These are phyloP conservation scores for Drosophila yooni DNA, from an alignment of 2,888 invertebrate species.

Conservation along the genomic window DNA sequence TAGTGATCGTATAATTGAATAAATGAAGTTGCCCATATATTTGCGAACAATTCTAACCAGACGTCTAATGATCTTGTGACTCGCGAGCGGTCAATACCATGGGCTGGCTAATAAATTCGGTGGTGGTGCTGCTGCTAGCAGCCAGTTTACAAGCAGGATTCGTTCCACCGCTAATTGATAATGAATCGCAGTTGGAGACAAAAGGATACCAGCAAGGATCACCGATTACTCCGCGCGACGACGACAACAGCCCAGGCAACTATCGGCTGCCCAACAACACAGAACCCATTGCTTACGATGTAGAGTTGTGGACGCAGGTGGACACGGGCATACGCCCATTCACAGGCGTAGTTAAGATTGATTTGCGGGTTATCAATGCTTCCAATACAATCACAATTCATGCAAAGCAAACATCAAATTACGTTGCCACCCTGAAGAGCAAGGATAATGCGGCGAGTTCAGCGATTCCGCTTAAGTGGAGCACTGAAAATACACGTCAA, in stretches of 20 bases:
- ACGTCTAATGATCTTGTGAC: slow-evolving; percentile 21
- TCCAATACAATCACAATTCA: slow-evolving; percentile 74
- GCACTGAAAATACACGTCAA: slow-evolving; percentile 48
- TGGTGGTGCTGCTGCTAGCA: slow-evolving; percentile 37
- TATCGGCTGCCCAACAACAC: slow-evolving; percentile 87
- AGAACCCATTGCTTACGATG: slow-evolving; percentile 86
- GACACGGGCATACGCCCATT: slow-evolving; percentile 66
- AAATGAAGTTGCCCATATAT: slow-evolving; percentile 55
- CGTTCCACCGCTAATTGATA: slow-evolving; percentile 26
- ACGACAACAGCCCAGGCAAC: slow-evolving; percentile 49
- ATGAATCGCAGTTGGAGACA: slow-evolving; percentile 47
- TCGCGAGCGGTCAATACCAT: slow-evolving; percentile 53
- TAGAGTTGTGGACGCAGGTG: slow-evolving; percentile 76
- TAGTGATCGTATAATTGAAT: slow-evolving; percentile 15
- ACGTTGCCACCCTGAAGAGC: slow-evolving; percentile 54
- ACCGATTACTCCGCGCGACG: slow-evolving; percentile 39
- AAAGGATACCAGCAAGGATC: slow-evolving; percentile 43
- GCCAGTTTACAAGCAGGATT: slow-evolving; percentile 50
- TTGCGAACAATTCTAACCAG: background rate
- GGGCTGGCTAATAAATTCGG: slow-evolving; percentile 30
- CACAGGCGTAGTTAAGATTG: slow-evolving; percentile 71
- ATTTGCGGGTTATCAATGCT: slow-evolving; percentile 52
- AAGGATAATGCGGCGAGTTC: slow-evolving; percentile 19
- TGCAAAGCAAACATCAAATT: slow-evolving; percentile 56
- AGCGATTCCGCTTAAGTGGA: slow-evolving; percentile 21